Evolutionary conservation across 2,113 vertebrate species (phyloP), one percentile per base, ranked within the genome.

Genomic region (Campylorhamphus procurvoides): DNA sequence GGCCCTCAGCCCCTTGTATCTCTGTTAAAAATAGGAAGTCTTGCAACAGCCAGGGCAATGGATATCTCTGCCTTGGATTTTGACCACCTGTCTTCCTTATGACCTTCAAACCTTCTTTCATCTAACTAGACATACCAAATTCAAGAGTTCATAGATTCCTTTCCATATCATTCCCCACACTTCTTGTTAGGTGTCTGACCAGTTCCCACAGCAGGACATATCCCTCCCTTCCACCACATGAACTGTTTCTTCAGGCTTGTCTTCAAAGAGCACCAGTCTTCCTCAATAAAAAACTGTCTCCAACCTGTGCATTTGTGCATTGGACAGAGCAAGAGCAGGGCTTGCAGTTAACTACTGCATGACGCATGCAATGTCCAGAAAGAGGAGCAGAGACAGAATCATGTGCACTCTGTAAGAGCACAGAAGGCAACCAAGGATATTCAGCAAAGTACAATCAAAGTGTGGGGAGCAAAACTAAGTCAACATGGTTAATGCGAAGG

Each of bases 401-500:
- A 4, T 4, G 6, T 10, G 20, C 9, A 5, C 3, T 55, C 20
- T 23, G 4, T 31, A 56, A 68, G 73, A 79, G 4, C 17, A 14
- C 5, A 33, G 8, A 59, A 52, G 64, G 7, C 17, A 60, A 74
- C 6, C 14, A 55, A 62, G 20, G 17, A 52, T 75, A 28, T 39
- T 52, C 35, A 63, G 15, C 28, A 56, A 58, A 63, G 13, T 40
- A 27, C 49, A 94, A 39, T 60, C 40, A 83, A 80, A 93, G 17
- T n/a, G n/a, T 87, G 86, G 93, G 87, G 72, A 72, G n/a, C 47
- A 90, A 93, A 96, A 86, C 33, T 53, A 90, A n/a, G 10, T 12
- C 47, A 92, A 44, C 19, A 29, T 2, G 1, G 33, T 53, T 81
- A 52, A 39, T 15, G n/a, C 37, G 47, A 96, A 95, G 50, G 75